Percentiles rank a stretch among this genome's conserved stretches.
These are phyloP conservation scores for Cryptotis parvus DNA, from an alignment of 2,113 vertebrate species.

Conservation along the genomic window DNA sequence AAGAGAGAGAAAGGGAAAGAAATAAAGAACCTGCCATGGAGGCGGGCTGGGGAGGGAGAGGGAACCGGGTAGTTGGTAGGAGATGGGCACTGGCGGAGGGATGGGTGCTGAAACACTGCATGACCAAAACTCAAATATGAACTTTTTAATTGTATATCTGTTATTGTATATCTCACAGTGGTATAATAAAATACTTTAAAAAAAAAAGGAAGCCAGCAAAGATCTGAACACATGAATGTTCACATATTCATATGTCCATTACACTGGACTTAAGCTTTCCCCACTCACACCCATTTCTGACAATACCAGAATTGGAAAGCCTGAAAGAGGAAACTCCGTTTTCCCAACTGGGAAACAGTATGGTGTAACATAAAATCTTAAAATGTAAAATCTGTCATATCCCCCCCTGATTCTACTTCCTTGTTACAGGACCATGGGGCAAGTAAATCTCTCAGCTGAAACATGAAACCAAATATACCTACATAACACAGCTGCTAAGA, in stretches of 20 bases:
- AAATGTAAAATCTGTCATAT: background rate
- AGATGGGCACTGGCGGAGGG: no score
- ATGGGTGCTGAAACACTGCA: no score
- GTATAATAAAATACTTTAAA: no score
- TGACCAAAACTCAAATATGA: no score
- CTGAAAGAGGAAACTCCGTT: background rate
- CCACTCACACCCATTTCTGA: background rate
- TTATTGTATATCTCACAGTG: no score
- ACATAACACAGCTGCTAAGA: background rate
- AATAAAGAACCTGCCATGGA: no score
- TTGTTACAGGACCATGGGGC: background rate
- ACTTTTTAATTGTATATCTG: no score
- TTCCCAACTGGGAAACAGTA: background rate
- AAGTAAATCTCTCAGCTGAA: background rate
- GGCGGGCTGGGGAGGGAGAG: no score
- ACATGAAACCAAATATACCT: background rate
- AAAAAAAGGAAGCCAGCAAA: no score
- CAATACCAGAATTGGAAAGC: background rate
- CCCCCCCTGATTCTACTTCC: background rate
- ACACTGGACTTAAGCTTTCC: accelerated
- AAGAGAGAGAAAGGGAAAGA: no score
- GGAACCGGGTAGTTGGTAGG: no score
- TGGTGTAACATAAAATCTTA: background rate
- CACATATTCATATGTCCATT: no score
- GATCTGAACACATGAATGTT: background rate